Evolutionary conservation across 2,888 invertebrate species (phyloP).

Genomic region (Pristionchus mayeri): DNA sequence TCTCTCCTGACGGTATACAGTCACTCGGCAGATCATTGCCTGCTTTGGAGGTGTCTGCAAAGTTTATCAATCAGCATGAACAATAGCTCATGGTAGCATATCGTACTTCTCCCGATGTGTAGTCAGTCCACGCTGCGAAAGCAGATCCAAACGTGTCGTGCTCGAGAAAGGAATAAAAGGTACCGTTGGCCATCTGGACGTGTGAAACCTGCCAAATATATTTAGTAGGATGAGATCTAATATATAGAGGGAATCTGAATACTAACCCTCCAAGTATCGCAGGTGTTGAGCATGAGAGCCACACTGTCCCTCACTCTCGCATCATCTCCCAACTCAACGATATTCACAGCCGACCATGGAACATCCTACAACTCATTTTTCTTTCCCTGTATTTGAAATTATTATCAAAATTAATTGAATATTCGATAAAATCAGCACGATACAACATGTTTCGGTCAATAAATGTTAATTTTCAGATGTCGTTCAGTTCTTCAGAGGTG

Average conservation of each 20-base stretch:
- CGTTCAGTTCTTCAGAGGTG: no score
- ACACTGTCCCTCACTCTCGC: not conserved
- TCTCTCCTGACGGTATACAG: constrained; percentile 43
- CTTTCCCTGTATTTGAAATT: no score
- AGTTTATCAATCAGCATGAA: not conserved
- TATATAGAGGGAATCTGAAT: no score
- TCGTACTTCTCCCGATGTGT: constrained; percentile 34
- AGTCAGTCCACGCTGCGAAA: constrained; percentile 49
- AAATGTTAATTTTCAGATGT: no score
- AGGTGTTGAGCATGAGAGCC: constrained; percentile 34
- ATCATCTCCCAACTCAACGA: constrained; percentile 38
- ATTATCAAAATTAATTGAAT: no score
- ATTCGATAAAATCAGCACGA: no score
- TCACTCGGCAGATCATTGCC: constrained; percentile 36
- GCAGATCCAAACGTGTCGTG: constrained; percentile 38
- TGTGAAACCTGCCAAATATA: constrained; percentile 26
- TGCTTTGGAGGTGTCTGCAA: constrained; percentile 12
- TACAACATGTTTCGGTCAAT: no score
- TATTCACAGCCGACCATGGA: constrained; percentile 32
- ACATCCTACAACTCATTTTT: constrained; percentile 11
- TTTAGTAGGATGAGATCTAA: not conserved
- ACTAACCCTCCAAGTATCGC: constrained; percentile 41
- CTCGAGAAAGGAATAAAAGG: constrained; percentile 45
- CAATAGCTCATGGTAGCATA: not conserved
- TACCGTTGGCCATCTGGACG: constrained; percentile 5